phyloP scores from a whole-genome alignment of 2,888 invertebrate species.

The Pollenia angustigena region DNA sequence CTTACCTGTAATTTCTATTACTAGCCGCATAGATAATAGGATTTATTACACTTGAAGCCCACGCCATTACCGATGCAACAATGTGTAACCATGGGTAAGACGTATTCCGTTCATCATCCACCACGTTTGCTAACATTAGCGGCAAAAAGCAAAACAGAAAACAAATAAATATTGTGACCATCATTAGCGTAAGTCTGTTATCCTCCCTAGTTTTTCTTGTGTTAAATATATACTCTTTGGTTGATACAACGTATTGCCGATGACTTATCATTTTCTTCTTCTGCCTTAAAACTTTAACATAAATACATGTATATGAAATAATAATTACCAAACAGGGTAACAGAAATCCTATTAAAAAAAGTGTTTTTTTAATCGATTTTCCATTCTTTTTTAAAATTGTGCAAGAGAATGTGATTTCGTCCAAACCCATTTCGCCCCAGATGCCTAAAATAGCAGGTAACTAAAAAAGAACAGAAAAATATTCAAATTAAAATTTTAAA shows the following conservation, averaged over 20 bases:
- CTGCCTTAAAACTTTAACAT: conserved; percentile 90
- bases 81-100: conserved; percentile 91
- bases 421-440: conserved; percentile 94
- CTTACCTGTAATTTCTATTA: conserved; percentile 90
- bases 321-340: conserved; percentile 94
- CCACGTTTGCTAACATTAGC: conserved; percentile 94
- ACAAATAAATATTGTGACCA: conserved; percentile 94
- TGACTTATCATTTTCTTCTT: conserved; percentile 90
- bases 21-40: conserved; percentile 96
- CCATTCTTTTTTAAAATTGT: conserved; percentile 92
- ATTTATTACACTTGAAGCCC: conserved; percentile 95
- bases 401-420: conserved; percentile 93
- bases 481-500: background rate
- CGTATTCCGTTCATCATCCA: conserved; percentile 89
- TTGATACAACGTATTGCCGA: conserved; percentile 82
- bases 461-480: conserved; percentile 83
- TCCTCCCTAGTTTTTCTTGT: conserved; percentile 87
- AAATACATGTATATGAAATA: conserved; percentile 93
- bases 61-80: conserved; percentile 93
- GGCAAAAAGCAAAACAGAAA: conserved; percentile 95
- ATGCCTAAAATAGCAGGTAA: conserved; percentile 91
- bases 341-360: conserved; percentile 93
- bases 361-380: conserved; percentile 92
- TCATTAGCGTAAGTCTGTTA: conserved; percentile 91
- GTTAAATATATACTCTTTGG: conserved; percentile 77